Conservation (phyloP, 2,888 invertebrate species). For the Odontocolon sp. region DNA sequence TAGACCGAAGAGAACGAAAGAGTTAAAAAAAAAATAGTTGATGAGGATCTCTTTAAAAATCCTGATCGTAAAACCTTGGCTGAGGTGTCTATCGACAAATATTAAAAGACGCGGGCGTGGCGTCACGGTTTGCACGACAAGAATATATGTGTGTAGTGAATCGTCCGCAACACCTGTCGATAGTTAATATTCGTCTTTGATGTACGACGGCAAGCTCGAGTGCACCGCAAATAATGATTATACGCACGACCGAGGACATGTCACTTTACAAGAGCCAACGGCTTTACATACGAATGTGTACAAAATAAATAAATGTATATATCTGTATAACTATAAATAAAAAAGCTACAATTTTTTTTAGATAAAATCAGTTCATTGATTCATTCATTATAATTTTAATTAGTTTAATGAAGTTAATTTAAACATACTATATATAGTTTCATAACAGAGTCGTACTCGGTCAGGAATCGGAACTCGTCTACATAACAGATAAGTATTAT, state of each 20-base stretch:
- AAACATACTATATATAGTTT: no score
- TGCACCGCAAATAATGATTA: constrained; percentile 51
- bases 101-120: neutral
- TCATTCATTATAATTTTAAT: no score
- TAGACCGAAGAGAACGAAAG: neutral
- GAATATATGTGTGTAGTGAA: neutral
- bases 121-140: neutral
- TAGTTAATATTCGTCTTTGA: constrained; percentile 1
- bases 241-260: constrained; percentile 27
- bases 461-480: neutral
- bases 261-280: neutral
- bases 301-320: no score
- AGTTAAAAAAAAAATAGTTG: no score
- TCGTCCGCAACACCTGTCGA: neutral
- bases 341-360: no score
- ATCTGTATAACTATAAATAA: no score
- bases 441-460: neutral
- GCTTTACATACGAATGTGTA: no score
- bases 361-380: no score
- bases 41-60: no score
- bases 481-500: neutral
- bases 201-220: constrained; percentile 6
- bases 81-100: neutral
- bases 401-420: no score
- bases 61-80: neutral